Base-by-base conservation (phyloP, 2,888 invertebrate species). In the Meloe dianella region DNA sequence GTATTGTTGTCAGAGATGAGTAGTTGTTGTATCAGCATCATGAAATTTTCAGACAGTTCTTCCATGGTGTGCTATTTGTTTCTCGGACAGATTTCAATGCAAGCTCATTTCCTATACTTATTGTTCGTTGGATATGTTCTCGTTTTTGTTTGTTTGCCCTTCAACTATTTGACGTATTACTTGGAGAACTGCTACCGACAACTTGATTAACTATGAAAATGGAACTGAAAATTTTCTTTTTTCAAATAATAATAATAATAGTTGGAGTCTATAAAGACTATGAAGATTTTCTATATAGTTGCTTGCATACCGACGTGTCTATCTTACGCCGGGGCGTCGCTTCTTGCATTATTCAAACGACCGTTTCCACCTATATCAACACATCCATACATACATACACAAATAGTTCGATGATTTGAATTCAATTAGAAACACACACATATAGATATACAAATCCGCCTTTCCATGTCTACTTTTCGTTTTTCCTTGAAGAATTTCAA, bases 31-130 rank as follows among this genome's bases (percentile, higher is more conserved):
- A 41, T 60, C 56, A 61, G 30, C 59, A 59, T 62, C 64, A 67
- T 75, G 66, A 57, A 75, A 74, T 73, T 73, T 75, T 75, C 71
- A 75, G 64, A 62, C 66, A 64, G 54, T 67, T 66, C 17, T 60
- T 20, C 30, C 47, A 35, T 38, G 41, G 60, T 56, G 65, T 35
- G 17, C 67, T 73, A 75, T 78, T 78, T 79, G 77, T 78, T 79
- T 77, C 76, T 72, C 74, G 70, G 71, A 70, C 69, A 75, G 76
- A 79, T 80, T 77, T 82, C 78, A 82, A 82, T 81, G 79, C 79
- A 74, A 75, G 75, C 80, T 81, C 82, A 81, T 81, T 81, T 81
- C 77, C 80, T 74, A 74, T 66, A 66, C 70, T 73, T 72, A 74
- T 74, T 74, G 74, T 75, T 68, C 67, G 66, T 67, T 75, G 69